A percentile compares a stretch with the other conserved stretches of the same genome.
phyloP scores from a whole-genome alignment of 2,888 invertebrate species.

The Drosophila pseudotalamancana region DNA sequence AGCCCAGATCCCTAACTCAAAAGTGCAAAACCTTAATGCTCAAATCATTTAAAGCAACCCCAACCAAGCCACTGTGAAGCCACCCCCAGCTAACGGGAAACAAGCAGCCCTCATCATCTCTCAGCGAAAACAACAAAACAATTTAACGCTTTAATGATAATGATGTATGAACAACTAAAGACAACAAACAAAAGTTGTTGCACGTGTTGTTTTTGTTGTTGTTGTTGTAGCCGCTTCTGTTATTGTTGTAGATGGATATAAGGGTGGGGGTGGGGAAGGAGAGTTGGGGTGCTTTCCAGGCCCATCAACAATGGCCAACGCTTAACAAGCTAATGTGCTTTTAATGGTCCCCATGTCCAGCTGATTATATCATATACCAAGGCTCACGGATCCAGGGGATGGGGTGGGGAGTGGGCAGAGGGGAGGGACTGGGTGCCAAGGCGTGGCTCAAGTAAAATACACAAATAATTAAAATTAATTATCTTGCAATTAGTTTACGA shows the following conservation, averaged over 20 bases:
- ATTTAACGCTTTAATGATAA: conserved; percentile 79
- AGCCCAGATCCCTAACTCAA: conserved; percentile 7
- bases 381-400: background rate
- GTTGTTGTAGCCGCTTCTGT: conserved; percentile 15
- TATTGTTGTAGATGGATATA: conserved; percentile 30
- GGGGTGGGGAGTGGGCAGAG: background rate
- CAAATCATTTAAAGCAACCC: conserved; percentile 44
- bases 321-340: conserved; percentile 78
- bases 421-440: background rate
- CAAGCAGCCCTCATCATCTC: conserved; percentile 8
- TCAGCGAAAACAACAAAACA: conserved; percentile 65
- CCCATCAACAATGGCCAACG: conserved; percentile 53
- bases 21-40: conserved; percentile 48
- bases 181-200: conserved; percentile 67
- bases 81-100: conserved; percentile 13
- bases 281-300: conserved; percentile 3
- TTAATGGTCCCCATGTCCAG: conserved; percentile 71
- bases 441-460: conserved; percentile 62
- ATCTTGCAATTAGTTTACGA: conserved; percentile 78
- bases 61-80: background rate
- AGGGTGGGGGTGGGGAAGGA: background rate
- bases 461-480: conserved; percentile 79
- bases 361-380: conserved; percentile 66
- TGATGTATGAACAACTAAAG: conserved; percentile 77
- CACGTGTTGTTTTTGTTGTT: conserved; percentile 42